Evolutionary conservation across 1,140 invertebrate species (phyloP).

Genomic region (Prorops nasuta): DNA sequence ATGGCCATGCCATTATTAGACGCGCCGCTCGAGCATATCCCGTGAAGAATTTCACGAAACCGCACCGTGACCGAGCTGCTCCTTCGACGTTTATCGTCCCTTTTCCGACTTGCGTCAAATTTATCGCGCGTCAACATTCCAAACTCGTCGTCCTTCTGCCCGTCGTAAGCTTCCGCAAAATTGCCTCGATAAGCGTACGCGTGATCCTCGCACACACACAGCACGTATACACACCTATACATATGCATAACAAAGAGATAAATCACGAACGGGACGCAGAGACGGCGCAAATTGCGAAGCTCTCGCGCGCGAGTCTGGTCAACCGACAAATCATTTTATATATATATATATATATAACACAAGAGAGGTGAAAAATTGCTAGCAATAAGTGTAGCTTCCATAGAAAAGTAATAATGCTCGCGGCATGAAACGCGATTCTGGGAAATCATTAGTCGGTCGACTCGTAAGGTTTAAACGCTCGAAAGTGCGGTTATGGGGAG

Average conservation of each 20-base stretch:
- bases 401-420: slow-evolving; percentile 39
- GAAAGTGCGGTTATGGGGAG: neutral
- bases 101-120: slow-evolving; percentile 27
- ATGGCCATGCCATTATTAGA: slow-evolving; percentile 43
- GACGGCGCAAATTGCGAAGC: slow-evolving; percentile 14
- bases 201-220: too few species aligned
- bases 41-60: slow-evolving; percentile 40
- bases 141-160: too few species aligned
- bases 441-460: slow-evolving; percentile 36
- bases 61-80: slow-evolving; percentile 27
- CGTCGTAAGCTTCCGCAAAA: too few species aligned
- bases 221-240: too few species aligned
- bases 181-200: too few species aligned
- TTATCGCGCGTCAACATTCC: slow-evolving; percentile 27
- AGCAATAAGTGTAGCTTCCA: slow-evolving; percentile 22
- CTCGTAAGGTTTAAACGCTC: slow-evolving; percentile 23
- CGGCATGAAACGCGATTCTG: slow-evolving; percentile 39
- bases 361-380: slow-evolving; percentile 30
- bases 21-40: slow-evolving; percentile 36
- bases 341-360: too few species aligned
- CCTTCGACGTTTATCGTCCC: slow-evolving; percentile 14
- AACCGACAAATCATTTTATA: slow-evolving; percentile 35
- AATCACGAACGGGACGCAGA: too few species aligned
- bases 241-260: too few species aligned
- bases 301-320: too few species aligned